Conservation (phyloP, 1,140 invertebrate species). For the Eupristina koningsbergeri region DNA sequence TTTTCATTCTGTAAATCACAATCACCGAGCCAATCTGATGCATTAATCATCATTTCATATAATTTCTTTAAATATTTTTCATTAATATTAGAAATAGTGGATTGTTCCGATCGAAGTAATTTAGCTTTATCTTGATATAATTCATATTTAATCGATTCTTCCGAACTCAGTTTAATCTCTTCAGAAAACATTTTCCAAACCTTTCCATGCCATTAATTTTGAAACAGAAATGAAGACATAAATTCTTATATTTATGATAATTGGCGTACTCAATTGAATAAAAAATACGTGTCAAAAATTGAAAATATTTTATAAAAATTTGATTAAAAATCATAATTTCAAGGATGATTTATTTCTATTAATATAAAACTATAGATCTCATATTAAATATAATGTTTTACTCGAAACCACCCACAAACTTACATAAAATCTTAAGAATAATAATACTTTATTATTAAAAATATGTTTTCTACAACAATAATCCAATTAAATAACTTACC, state of each 20-base stretch:
- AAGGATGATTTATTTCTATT: too few relatives aligned
- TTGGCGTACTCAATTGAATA: too few relatives aligned
- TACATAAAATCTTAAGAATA: too few relatives aligned
- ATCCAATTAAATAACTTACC: conserved; percentile 24
- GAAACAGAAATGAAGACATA: not conserved
- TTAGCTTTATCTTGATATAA: conserved; percentile 18
- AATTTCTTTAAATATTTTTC: conserved; percentile 77
- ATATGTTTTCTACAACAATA: too few relatives aligned
- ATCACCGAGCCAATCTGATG: conserved; percentile 64
- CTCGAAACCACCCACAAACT: too few relatives aligned
- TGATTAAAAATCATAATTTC: too few relatives aligned
- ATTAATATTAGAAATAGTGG: conserved; percentile 54
- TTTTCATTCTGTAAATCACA: conserved; percentile 49
- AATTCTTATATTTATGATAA: too few relatives aligned
- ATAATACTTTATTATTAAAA: too few relatives aligned
- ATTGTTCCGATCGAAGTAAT: conserved; percentile 5
- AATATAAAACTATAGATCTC: not conserved
- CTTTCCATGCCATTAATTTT: not conserved
- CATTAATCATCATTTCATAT: conserved; percentile 59
- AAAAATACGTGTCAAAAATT: too few relatives aligned
- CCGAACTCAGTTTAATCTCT: conserved; percentile 11
- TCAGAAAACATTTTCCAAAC: conserved; percentile 42
- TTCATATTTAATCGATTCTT: not conserved
- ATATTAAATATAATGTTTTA: not conserved
- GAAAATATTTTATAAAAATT: too few relatives aligned